Percentiles rank a stretch among this genome's conserved stretches.
Evolutionary conservation across 2,113 vertebrate genomes (phyloP).

Genomic region (Actenoides lindsayi): DNA sequence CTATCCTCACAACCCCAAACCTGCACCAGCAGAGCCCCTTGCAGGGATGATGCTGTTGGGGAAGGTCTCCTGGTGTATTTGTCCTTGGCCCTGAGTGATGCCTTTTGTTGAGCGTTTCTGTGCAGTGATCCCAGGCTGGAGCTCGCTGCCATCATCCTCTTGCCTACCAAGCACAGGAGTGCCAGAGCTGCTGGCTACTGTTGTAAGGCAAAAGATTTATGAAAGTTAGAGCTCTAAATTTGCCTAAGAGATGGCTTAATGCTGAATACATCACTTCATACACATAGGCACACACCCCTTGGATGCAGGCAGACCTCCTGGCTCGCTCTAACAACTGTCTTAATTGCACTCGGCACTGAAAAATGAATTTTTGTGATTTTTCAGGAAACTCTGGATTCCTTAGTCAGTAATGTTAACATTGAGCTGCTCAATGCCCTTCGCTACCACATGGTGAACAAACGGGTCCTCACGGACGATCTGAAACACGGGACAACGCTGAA

Average conservation of each 20-base stretch:
- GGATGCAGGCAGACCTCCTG: background rate
- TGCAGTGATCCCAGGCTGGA: background rate
- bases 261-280: background rate
- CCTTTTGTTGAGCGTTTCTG: background rate
- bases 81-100: background rate
- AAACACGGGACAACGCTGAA: slow-evolving; percentile 84
- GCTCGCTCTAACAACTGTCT: background rate
- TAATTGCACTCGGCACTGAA: background rate
- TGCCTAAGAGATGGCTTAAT: background rate
- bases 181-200: background rate
- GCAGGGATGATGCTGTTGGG: background rate
- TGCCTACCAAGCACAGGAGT: background rate
- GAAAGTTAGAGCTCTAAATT: background rate
- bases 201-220: background rate
- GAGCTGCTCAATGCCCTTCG: slow-evolving; percentile 96
- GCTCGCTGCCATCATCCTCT: background rate
- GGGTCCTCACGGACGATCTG: slow-evolving; percentile 92
- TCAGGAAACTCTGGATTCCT: slow-evolving; percentile 94
- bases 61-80: background rate
- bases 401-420: slow-evolving; percentile 98
- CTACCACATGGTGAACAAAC: slow-evolving; percentile 93
- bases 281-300: background rate
- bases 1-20: background rate
- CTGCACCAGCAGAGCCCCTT: background rate
- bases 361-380: background rate